Evolutionary conservation across 2,797 vertebrate species (phyloP), one percentile per base, ranked within the genome.

Genomic region (Crocidura indochinensis): DNA sequence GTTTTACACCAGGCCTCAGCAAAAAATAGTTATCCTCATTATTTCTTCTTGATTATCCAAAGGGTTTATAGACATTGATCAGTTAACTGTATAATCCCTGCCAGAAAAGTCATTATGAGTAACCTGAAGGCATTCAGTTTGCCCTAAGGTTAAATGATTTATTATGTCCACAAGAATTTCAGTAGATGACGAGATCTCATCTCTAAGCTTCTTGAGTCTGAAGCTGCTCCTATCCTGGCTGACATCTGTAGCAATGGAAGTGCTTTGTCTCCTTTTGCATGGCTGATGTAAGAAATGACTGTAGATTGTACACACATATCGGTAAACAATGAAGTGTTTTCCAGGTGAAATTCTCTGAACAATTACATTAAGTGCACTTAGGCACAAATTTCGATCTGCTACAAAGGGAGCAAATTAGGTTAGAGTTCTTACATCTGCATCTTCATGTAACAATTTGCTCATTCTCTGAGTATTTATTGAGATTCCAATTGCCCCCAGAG

Each of bases 81-180:
- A 84, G 68, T 91, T 90, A 90, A 92, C 62, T 78, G 56, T 49
- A n/a, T 0, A 3, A 73, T 73, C 24, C 68, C 67, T 38, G 56
- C 56, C 51, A 76, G 78, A 64, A 87, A 93, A 91, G 92, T 91
- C 92, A 92, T 53, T 38, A 11, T 74, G 77, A 92, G 95, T 93
- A 93, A 93, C 79, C 95, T 26, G 26, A 73, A 84, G 80, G 77
- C 73, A 91, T 72, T 7, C 31, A 14, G 38, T 62, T 56, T 20
- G 15, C 64, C n/a, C 27, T 1, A 6, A 38, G 73, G 72, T 82
- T 76, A 90, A 77, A 11, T 74, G 71, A 89, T 81, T 94, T 67
- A 56, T 85, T 44, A n/a, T 88, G 67, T 46, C 38, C 60, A 88
- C 67, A 74, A 89, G 80, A 73, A 85, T 47, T 56, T 89, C 27